Evolutionary conservation across 2,888 invertebrate species (phyloP).

Genomic region (Subacronicta megacephala): DNA sequence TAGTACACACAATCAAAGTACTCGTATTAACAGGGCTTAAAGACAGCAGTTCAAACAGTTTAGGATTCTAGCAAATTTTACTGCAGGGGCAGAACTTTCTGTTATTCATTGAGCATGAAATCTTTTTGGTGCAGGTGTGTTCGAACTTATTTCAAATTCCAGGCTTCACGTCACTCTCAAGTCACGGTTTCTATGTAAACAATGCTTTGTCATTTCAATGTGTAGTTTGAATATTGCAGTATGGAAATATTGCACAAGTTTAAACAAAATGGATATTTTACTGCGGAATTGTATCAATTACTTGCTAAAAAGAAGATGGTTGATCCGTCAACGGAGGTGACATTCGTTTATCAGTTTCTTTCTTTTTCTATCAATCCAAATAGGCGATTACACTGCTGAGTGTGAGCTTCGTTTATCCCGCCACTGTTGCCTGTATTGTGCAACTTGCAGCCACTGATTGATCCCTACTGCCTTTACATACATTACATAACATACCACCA

Average conservation of each 20-base stretch:
- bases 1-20: too few relatives aligned
- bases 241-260: slow-evolving; percentile 83
- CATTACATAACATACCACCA: too few relatives aligned
- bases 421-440: too few relatives aligned
- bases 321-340: slow-evolving; percentile 71
- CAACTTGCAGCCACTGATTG: too few relatives aligned
- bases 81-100: neutral
- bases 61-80: too few relatives aligned
- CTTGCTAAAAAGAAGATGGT: slow-evolving; percentile 75
- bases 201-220: slow-evolving; percentile 48
- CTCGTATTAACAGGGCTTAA: too few relatives aligned
- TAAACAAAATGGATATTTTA: slow-evolving; percentile 84
- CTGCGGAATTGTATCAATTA: slow-evolving; percentile 79
- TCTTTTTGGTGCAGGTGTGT: slow-evolving; percentile 10
- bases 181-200: slow-evolving; percentile 64
- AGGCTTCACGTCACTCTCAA: slow-evolving; percentile 26
- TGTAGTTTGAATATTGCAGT: slow-evolving; percentile 37
- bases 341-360: neutral
- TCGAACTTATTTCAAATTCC: slow-evolving; percentile 42
- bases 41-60: too few relatives aligned
- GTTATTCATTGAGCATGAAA: neutral
- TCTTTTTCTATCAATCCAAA: too few relatives aligned
- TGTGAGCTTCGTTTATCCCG: too few relatives aligned
- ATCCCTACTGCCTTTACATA: too few relatives aligned
- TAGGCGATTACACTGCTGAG: too few relatives aligned